Conservation (phyloP, 2,797 vertebrate genomes). For the Rhinogobio ventralis region DNA sequence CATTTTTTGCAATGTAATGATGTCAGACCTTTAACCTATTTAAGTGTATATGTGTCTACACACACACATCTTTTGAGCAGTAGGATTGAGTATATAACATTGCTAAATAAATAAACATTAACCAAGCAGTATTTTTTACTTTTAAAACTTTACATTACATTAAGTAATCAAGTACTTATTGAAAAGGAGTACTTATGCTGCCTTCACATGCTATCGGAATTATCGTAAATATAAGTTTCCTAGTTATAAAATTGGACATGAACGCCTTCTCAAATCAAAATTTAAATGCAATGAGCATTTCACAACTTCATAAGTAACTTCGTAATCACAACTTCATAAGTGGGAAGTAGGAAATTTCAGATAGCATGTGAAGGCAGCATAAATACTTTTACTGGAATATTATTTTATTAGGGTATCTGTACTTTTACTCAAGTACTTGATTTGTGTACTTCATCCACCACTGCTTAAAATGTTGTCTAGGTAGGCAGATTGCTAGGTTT, state of each 20-base stretch:
- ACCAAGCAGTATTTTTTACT: background rate
- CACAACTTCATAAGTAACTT: too few relatives aligned
- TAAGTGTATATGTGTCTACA: too few relatives aligned
- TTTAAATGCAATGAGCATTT: too few relatives aligned
- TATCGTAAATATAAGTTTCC: too few relatives aligned
- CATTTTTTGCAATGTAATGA: too few relatives aligned
- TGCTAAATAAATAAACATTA: background rate
- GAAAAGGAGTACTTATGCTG: background rate
- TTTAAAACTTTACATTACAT: background rate
- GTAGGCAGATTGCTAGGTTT: background rate
- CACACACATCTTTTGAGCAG: background rate
- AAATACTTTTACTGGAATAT: background rate
- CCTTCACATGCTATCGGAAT: too few relatives aligned
- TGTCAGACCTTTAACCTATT: too few relatives aligned
- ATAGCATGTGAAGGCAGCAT: too few relatives aligned
- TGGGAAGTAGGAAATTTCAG: too few relatives aligned
- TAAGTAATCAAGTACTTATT: background rate
- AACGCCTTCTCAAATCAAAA: too few relatives aligned
- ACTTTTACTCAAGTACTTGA: background rate
- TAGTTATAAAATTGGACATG: too few relatives aligned
- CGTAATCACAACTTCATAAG: too few relatives aligned
- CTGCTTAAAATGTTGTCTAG: background rate
- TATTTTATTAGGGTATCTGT: background rate
- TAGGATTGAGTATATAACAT: background rate
- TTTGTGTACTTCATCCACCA: background rate